A percentile compares a stretch with the other conserved stretches of the same genome.
Evolutionary conservation across 1,140 invertebrate genomes (phyloP).

Genomic region (Babylonia areolata): DNA sequence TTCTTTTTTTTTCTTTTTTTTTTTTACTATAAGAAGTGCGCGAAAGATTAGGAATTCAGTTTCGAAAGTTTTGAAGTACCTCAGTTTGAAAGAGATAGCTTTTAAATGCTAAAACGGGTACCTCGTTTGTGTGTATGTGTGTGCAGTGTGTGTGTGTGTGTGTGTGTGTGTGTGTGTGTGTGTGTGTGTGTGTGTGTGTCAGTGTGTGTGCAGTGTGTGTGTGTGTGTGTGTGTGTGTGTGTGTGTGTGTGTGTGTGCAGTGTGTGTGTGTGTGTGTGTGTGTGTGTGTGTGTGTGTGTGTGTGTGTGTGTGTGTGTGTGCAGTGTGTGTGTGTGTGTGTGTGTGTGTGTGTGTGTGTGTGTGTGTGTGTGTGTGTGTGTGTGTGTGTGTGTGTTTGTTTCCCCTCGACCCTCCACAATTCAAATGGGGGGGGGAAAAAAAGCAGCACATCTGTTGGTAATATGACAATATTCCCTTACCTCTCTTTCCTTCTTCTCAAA

Average conservation of each 20-base stretch:
- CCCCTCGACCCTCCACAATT: background rate
- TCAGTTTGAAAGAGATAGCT: no score
- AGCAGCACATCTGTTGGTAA: no score
- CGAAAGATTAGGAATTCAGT: no score
- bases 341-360: slow-evolving; percentile 42
- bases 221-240: slow-evolving; percentile 22
- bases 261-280: slow-evolving; percentile 30
- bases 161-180: background rate
- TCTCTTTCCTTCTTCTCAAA: background rate
- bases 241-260: slow-evolving; percentile 30
- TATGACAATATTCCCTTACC: no score
- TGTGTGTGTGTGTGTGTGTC: background rate
- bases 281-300: slow-evolving; percentile 23
- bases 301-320: slow-evolving; percentile 35
- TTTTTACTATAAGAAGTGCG: no score
- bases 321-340: slow-evolving; percentile 40
- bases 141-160: background rate
- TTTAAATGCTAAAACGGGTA: no score
- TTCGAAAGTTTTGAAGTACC: no score
- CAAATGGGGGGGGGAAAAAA: no score
- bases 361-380: slow-evolving; percentile 33
- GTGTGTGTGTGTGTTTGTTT: slow-evolving; percentile 27
- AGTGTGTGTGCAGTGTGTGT: slow-evolving; percentile 16
- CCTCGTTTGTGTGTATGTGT: no score
- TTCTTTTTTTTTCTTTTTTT: no score